Evolutionary conservation across 2,113 vertebrate species (phyloP), one percentile per base, ranked within the genome.

Genomic region (Sebastes fasciatus): DNA sequence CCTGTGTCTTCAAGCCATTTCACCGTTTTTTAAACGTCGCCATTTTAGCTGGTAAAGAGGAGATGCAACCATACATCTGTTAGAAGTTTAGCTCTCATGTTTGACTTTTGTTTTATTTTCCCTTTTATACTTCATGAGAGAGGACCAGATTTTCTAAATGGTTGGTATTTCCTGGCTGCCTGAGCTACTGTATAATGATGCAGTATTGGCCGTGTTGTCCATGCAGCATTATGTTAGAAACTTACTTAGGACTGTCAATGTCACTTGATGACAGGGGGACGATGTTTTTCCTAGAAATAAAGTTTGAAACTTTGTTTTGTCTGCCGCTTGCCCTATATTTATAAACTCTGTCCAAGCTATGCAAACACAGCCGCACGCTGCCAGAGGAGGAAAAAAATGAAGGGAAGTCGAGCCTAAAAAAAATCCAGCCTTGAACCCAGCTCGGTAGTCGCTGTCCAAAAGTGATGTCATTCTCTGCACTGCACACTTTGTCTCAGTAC

Each of bases 251-350:
- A 62, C 87, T 76, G 81, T 85, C 81, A 66, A 77, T 69, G 77
- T 86, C 82, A 58, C 75, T 70, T 42, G 54, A 80, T 82, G 74
- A 84, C 72, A 78, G 49, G 65, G 45, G 78, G 82, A 64, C 26
- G 4, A 54, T 90, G 81, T 90, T 92, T 91, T 92, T 88, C 42
- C 55, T 83, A 92, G 86, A 93, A 95, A 94, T 95, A 95, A 95
- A 95, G 74, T 81, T 85, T 89, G 49, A 87, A 89, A 87, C 77
- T 83, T 88, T 89, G 83, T 88, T 90, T 92, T 81, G 90, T 90
- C 87, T 93, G 79, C 77, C 14, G 26, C 86, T 84, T 82, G 82
- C 51, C 67, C 75, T 74, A 63, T 85, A 87, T 94, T 90, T 89
- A 79, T 89, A 91, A 86, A 91, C 55, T 57, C 81, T 82, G 75